Conservation (phyloP, 37 sponge, comb jelly and placozoan species). For the Beroe ovata region DNA sequence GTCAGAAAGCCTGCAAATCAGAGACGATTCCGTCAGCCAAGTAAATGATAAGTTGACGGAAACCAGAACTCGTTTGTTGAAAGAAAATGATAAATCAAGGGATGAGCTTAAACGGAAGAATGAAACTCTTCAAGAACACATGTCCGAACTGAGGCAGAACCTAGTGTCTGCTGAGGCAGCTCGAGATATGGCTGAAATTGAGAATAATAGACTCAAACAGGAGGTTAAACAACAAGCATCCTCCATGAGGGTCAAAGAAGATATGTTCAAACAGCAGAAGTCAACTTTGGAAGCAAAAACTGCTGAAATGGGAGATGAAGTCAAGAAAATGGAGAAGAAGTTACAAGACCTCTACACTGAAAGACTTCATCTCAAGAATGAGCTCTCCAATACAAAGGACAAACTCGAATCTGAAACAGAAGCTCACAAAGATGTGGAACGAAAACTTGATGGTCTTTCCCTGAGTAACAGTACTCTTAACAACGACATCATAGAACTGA, state of each 20-base stretch:
- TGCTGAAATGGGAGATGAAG: slow-evolving; percentile 24
- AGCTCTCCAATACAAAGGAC: slow-evolving; percentile 57
- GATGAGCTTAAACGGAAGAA: slow-evolving; percentile 57
- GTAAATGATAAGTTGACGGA: slow-evolving; percentile 50
- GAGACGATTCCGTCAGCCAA: slow-evolving; percentile 33
- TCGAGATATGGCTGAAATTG: slow-evolving; percentile 45
- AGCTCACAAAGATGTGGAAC: slow-evolving; percentile 7
- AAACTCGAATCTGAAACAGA: neutral
- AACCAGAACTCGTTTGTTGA: neutral
- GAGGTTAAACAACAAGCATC: slow-evolving; percentile 63
- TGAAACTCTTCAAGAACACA: slow-evolving; percentile 60
- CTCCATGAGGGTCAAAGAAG: slow-evolving; percentile 61
- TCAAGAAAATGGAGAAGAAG: slow-evolving; percentile 62
- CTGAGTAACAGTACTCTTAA: slow-evolving; percentile 23
- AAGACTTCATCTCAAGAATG: slow-evolving; percentile 36
- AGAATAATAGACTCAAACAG: slow-evolving; percentile 36
- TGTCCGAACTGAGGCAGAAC: slow-evolving; percentile 44
- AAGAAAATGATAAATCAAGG: slow-evolving; percentile 35
- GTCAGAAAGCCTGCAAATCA: slow-evolving; percentile 23
- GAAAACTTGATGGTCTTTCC: slow-evolving; percentile 26
- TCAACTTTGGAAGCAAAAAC: slow-evolving; percentile 31
- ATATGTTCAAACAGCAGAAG: slow-evolving; percentile 60
- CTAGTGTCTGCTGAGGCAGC: slow-evolving; percentile 66
- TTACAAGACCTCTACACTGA: slow-evolving; percentile 58
- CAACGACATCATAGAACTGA: slow-evolving; percentile 39